Conservation (phyloP, 2,888 invertebrate species). For the Pterobdella sp. region DNA sequence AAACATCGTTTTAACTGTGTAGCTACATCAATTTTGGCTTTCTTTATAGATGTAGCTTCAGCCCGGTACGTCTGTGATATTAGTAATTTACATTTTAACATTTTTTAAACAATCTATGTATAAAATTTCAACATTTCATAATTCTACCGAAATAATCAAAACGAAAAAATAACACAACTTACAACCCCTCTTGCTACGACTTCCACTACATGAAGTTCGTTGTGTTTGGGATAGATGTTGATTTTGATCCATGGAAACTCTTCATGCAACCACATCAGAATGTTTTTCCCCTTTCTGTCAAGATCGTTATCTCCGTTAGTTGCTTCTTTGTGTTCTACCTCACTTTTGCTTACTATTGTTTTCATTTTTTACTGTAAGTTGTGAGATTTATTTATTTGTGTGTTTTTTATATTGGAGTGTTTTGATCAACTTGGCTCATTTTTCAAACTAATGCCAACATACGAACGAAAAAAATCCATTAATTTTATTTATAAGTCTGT, state of each 20-base stretch:
- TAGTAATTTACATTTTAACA: background rate
- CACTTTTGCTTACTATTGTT: no score
- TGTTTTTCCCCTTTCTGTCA: constrained; percentile 15
- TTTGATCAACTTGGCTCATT: no score
- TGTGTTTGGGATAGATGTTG: constrained; percentile 11
- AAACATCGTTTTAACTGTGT: background rate
- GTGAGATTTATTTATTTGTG: no score
- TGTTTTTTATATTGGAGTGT: no score
- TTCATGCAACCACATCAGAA: constrained; percentile 23
- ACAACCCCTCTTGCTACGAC: constrained; percentile 23
- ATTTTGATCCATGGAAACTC: constrained; percentile 16
- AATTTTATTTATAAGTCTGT: no score
- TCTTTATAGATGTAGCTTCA: background rate
- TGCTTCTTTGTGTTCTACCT: no score
- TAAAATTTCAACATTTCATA: background rate
- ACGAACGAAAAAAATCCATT: no score
- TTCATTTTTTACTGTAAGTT: no score
- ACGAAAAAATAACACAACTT: background rate
- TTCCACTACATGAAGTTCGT: background rate
- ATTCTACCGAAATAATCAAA: background rate
- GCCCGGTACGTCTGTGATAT: constrained; percentile 3
- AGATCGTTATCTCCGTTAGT: no score
- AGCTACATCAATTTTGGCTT: background rate
- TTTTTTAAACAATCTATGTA: no score
- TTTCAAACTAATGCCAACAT: no score